Conservation (phyloP, 2,113 vertebrate genomes). For the Orthonyx spaldingii region DNA sequence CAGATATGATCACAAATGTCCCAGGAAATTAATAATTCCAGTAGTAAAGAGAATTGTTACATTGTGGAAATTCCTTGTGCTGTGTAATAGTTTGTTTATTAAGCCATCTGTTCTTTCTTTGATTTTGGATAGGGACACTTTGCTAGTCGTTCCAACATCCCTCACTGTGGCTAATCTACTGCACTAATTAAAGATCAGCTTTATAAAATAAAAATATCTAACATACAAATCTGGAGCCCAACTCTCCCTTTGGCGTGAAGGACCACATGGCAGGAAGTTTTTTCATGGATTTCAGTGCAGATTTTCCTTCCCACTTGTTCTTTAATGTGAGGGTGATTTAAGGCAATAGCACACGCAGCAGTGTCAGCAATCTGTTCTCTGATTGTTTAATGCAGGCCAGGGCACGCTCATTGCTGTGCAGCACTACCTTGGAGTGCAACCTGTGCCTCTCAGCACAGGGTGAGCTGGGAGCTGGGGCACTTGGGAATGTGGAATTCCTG, state of each 20-base stretch:
- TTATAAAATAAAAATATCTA: neutral
- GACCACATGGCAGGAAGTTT: neutral
- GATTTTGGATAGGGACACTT: neutral
- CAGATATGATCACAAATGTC: neutral
- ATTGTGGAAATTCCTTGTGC: neutral
- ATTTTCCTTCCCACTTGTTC: conserved; percentile 7
- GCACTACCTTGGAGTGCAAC: neutral
- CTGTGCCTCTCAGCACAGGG: neutral
- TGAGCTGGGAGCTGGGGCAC: neutral
- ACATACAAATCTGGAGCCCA: neutral
- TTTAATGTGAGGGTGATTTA: neutral
- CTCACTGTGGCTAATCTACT: neutral
- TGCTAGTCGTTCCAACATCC: neutral
- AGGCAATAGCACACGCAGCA: neutral
- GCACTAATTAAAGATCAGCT: conserved; percentile 9
- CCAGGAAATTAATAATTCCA: neutral
- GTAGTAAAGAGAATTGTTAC: neutral
- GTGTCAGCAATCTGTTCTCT: neutral
- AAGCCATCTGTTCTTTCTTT: conserved; percentile 14
- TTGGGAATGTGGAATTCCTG: neutral
- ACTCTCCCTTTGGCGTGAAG: neutral
- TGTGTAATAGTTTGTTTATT: neutral
- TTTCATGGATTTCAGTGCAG: neutral
- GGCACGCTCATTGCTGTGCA: neutral
- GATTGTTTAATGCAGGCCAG: neutral